Evolutionary conservation across 1,140 invertebrate genomes (phyloP), one percentile per base, ranked within the genome.

Genomic region (Helicoverpa armigera): DNA sequence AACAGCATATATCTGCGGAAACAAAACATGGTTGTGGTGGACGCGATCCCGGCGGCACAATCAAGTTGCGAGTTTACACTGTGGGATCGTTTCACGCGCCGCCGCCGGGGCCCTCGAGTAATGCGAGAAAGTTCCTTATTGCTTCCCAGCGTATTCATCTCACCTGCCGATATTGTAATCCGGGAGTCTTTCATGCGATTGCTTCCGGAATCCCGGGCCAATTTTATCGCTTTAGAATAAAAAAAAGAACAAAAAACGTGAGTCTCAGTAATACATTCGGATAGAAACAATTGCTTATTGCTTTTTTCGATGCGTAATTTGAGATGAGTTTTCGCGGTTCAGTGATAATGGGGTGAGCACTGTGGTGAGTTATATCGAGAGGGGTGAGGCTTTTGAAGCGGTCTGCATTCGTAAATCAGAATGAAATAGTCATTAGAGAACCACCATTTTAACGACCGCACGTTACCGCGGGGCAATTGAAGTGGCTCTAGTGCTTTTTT

Each of bases 101-200:
- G 51, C 78, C 78, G 78, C 73, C 78, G 80, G 80, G 65, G 61
- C 80, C 65, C 43, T 18, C 63, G 70, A 58, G 56, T 72, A 81
- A 79, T 77, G 79, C 65, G 69, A 73, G 61, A 82, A 84, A 84
- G 74, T 82, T 84, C 82, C 82, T 83, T 86, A 84, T 82, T 81
- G 82, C 82, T 84, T 81, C 80, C 82, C 81, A 53, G 54, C 78
- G 74, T 82, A 81, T 83, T 81, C 81, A 85, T 85, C 82, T 80
- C 83, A 84, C 77, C 80, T 82, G 69, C 60, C 73, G 43, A 85
- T 81, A 83, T 84, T 82, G 72, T 79, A 79, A 81, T 79, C 58
- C 51, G 56, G 63, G 54, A 56, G 35, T 73, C 53, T 81, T 79
- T 81, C 56, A 81, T 70, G 56, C 69, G 61, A 82, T 83, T 75